Conservation (phyloP, 2,113 vertebrate genomes). For the Arvicanthis niloticus region DNA sequence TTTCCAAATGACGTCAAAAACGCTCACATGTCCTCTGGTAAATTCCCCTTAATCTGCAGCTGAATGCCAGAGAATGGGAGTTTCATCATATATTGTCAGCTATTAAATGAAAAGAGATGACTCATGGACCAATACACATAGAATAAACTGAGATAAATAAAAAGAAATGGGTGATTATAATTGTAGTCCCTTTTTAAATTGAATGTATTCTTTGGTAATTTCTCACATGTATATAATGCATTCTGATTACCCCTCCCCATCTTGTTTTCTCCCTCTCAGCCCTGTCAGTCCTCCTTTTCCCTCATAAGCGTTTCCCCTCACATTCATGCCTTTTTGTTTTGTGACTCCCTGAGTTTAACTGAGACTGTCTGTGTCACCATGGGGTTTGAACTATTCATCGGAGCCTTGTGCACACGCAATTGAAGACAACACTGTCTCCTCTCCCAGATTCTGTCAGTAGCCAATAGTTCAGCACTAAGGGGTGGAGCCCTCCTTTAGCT, state of each 20-base stretch:
- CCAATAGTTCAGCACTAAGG: not conserved
- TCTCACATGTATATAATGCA: not conserved
- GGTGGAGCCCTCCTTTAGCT: not conserved
- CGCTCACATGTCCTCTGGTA: not conserved
- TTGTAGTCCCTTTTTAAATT: not conserved
- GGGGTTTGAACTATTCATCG: not conserved
- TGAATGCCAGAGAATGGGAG: not conserved
- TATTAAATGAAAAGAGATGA: not conserved
- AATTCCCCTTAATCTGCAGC: constrained; percentile 21
- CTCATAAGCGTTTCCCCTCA: not conserved
- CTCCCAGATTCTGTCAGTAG: not conserved
- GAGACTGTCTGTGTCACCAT: not conserved
- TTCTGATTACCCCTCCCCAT: not conserved
- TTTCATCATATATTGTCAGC: constrained; percentile 23
- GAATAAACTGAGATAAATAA: constrained; percentile 40
- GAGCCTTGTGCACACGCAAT: not conserved
- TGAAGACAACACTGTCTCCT: not conserved
- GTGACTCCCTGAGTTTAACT: not conserved
- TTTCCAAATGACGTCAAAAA: constrained; percentile 26
- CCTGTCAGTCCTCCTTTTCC: not conserved
- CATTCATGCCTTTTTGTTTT: not conserved
- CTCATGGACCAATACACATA: constrained; percentile 39
- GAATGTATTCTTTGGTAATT: not conserved
- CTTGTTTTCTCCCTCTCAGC: not conserved
- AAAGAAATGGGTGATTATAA: constrained; percentile 19